These are phyloP conservation scores for Pseudochaenichthys georgianus DNA, from an alignment of 2,797 vertebrate genomes.

Conservation along the genomic window DNA sequence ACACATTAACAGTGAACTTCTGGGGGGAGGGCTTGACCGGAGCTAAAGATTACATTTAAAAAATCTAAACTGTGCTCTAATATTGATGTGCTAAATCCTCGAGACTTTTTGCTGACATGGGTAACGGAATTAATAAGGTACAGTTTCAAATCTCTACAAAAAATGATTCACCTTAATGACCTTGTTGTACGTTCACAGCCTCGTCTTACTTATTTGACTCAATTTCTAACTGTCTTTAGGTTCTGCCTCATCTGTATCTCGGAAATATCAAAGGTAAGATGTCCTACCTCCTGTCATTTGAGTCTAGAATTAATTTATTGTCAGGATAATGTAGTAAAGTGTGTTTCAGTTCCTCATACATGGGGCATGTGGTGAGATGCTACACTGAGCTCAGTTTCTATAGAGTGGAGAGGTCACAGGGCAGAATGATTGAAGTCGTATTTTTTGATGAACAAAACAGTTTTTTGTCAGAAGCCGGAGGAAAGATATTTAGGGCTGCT, in stretches of 20 bases:
- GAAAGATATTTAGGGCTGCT: conserved; percentile 38
- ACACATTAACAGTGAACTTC: background rate
- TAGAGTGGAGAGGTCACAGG: conserved; percentile 63
- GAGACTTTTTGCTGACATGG: conserved; percentile 59
- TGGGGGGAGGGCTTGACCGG: background rate
- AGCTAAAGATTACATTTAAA: background rate
- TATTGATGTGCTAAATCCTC: background rate
- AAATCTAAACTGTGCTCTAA: background rate
- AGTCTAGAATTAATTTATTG: conserved; percentile 60
- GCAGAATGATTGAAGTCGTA: conserved; percentile 10
- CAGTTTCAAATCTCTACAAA: background rate
- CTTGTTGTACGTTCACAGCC: background rate
- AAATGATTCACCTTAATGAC: background rate
- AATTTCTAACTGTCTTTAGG: conserved; percentile 71
- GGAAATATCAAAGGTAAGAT: conserved; percentile 93
- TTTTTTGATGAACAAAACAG: conserved; percentile 28
- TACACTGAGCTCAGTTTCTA: conserved; percentile 80
- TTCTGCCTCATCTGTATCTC: conserved; percentile 91
- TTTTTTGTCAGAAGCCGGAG: conserved; percentile 52
- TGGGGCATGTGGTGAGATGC: conserved; percentile 76
- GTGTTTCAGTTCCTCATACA: conserved; percentile 82
- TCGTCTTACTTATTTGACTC: background rate
- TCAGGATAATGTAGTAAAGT: conserved; percentile 49
- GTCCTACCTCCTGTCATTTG: conserved; percentile 2
- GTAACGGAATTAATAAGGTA: conserved; percentile 84